Base-by-base conservation (phyloP, 2,113 vertebrate species). In the Sterrhoptilus dennistouni region DNA sequence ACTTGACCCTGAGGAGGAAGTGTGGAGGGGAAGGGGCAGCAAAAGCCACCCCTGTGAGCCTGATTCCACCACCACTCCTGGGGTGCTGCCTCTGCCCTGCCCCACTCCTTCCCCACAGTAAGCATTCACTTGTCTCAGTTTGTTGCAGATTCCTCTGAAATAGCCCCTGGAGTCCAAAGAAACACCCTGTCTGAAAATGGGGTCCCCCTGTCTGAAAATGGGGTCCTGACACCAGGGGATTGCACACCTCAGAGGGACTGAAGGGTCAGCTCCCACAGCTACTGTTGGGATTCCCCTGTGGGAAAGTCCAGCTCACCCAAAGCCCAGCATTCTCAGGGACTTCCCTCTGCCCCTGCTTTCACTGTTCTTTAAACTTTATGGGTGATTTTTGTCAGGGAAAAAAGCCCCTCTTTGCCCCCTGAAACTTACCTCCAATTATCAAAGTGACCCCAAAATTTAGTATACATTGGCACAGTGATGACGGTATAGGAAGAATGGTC, bases 281-380 rank as follows among this genome's bases (percentile, higher is more conserved):
- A 0, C 63, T 4, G 2, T 3, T 56, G 64, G 54, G 36, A 49
- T 49, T 66, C 50, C 24, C 29, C 0, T 38, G 0, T 0, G 27
- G 68, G n/a, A 77, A 86, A 72, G n/a, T 33, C 64, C 9, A 3
- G 36, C 49, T 76, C 66, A 54, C 21, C 12, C 44, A 0, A 33
- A 85, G 47, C 38, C 38, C 4, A 4, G 0, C 22, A 6, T 2
- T 4, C 14, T 14, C 45, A 53, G 54, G 15, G 35, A 3, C 40
- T 82, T 83, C 28, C 35, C 47, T 77, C 49, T 83, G 49, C 27
- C 29, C 20, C 19, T 0, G 0, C 11, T 49, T 86, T 83, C 70
- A 31, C 7, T 3, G 3, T 8, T 54, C 14, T 47, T 70, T 8
- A 12, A 54, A 64, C 6, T 15, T 35, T 15, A 8, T 1, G 6